Base-by-base conservation (phyloP, 1,140 invertebrate genomes). In the Aphelinus atriplicis region DNA sequence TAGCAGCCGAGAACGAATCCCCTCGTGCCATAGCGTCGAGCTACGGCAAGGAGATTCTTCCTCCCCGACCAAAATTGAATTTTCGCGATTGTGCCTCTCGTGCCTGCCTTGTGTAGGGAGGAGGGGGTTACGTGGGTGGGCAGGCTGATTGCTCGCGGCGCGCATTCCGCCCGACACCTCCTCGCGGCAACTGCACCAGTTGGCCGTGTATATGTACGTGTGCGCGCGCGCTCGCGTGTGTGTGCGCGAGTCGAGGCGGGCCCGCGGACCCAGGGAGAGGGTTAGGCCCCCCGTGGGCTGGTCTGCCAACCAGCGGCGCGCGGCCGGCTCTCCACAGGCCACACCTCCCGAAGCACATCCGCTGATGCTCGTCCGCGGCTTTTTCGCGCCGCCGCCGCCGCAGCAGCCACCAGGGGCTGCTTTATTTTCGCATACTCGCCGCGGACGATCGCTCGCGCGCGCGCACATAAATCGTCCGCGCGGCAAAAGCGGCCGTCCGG, bases 241-340 rank as follows among this genome's bases (percentile, higher is more conserved):
- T 26, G 62, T 64, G 55, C 46, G 7, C 55, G 53, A 53, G 47
- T 26, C 26, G 50, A 26, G 26, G 50, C 65, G 56, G 60, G 61
- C 10, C 51, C 48, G 60, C 50, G 66, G 57, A 53, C 7, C 26
- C 51, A 48, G 73, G 70, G 74, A 73, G 65, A 72, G 80, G 84
- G 86, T 87, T 83, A 87, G 85, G 86, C 86, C 86, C 86, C 85
- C 86, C 81, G 82, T 84, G 78, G 82, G 79, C 69, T 71, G 79
- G 81, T 79, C 84, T 87, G 81, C 87, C 87, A 88, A 88, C 86
- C 87, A 88, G 86, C 83, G 82, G 79, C 51, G 7, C 50, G 62
- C 69, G 57, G 64, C 79, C 78, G 80, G 79, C 68, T 76, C 63
- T 77, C 9, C n/a, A 26, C 26, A 6, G 9, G 81, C 80, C 58